Percentiles rank a stretch among this genome's conserved stretches.
Evolutionary conservation across 2,888 invertebrate species (phyloP).

Genomic region (Corbicula japonica): DNA sequence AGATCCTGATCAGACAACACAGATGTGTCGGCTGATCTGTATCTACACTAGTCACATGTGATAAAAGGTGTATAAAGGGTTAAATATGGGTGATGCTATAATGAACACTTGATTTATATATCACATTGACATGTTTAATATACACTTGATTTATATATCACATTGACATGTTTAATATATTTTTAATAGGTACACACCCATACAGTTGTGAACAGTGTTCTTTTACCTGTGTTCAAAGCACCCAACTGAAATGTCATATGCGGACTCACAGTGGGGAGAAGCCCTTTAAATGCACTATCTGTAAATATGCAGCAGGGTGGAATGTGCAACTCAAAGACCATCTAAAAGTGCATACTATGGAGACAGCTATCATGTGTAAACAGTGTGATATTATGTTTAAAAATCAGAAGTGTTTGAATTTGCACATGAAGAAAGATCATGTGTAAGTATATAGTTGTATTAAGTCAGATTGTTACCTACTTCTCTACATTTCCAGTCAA

Average conservation of each 20-base stretch:
- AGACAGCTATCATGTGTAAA: conserved; percentile 34
- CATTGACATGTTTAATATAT: too few species aligned
- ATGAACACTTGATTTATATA: too few species aligned
- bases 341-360: conserved; percentile 39
- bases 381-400: conserved; percentile 52
- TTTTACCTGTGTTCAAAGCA: conserved; percentile 55
- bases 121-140: too few species aligned
- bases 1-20: too few species aligned
- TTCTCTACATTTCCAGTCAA: too few species aligned
- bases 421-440: conserved; percentile 52
- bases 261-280: conserved; percentile 62
- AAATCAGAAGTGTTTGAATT: conserved; percentile 32
- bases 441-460: too few species aligned
- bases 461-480: too few species aligned
- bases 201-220: conserved; percentile 55
- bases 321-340: conserved; percentile 65
- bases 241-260: conserved; percentile 62
- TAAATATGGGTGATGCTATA: too few species aligned
- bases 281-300: conserved; percentile 58
- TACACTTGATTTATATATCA: too few species aligned
- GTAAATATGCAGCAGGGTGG: conserved; percentile 64
- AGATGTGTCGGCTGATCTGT: too few species aligned
- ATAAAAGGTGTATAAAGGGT: too few species aligned
- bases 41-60: too few species aligned
- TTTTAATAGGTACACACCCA: conserved; percentile 50